A percentile compares a stretch with the other conserved stretches of the same genome.
phyloP scores from a whole-genome alignment of 2,888 invertebrate genomes.

The Drosophila planitibia region DNA sequence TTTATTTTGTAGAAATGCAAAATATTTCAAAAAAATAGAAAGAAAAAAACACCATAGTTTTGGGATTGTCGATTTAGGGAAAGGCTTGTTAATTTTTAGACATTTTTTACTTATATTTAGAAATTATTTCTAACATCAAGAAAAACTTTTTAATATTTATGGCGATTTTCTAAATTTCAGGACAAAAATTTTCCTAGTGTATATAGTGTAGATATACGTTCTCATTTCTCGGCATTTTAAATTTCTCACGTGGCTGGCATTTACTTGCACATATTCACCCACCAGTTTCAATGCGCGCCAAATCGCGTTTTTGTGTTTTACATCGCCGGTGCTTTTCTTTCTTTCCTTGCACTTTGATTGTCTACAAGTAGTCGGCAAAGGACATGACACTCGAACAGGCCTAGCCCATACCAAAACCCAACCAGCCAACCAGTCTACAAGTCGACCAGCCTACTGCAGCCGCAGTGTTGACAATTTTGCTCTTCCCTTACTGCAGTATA shows the following conservation, averaged over 20 bases:
- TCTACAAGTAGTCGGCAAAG: conserved; percentile 75
- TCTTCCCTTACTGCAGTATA: conserved; percentile 28
- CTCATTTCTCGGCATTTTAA: neutral
- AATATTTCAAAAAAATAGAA: neutral
- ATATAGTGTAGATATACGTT: neutral
- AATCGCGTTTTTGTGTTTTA: conserved; percentile 75
- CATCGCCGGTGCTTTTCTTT: conserved; percentile 60
- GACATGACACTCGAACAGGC: conserved; percentile 67
- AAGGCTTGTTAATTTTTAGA: neutral
- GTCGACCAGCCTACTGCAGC: conserved; percentile 27
- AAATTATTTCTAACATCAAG: neutral
- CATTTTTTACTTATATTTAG: neutral
- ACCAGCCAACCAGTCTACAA: neutral
- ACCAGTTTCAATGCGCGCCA: conserved; percentile 67
- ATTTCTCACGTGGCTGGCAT: conserved; percentile 9
- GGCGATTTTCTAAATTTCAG: neutral
- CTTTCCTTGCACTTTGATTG: conserved; percentile 53
- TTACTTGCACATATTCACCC: neutral
- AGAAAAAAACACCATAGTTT: neutral
- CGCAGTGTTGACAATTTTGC: conserved; percentile 43
- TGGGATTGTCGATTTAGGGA: neutral
- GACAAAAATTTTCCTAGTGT: fast-evolving
- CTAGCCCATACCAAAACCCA: conserved; percentile 35
- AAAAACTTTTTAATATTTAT: neutral
- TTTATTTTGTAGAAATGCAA: neutral